Base-by-base conservation (phyloP, 2,113 vertebrate genomes). In the Hippolais icterina region DNA sequence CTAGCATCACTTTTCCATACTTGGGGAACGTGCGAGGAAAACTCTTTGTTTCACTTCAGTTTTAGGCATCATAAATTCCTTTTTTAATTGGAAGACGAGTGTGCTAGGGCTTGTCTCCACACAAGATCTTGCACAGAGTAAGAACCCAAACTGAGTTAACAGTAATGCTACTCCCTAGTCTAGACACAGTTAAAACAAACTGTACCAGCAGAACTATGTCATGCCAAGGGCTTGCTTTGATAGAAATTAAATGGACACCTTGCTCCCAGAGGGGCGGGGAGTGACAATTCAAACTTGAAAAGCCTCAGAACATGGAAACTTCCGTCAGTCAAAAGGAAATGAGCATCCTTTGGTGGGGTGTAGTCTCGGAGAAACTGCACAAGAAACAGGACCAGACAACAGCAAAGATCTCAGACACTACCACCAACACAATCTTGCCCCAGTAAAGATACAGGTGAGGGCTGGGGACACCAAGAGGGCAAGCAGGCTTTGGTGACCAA, bases 181-280 rank as follows among this genome's bases (percentile, higher is more conserved):
- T 81, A 83, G 79, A 93, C 92, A 88, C n/a, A 90, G 68, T 9
- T 90, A 85, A 95, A 96, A 82, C 65, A 91, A 92, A 74, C 78
- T 60, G 4, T 2, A 22, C 35, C 69, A n/a, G 33, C 16, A 71
- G 3, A 94, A 47, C 42, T 52, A 12, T 39, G 54, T 33, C 75
- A 68, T 19, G 31, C 39, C 74, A 54, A 57, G 28, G 22, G 16
- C 21, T 47, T 63, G n/a, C 65, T 95, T 31, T 71, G 70, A 74
- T 71, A 41, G 11, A 72, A 84, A 52, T 70, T 72, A 79, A 72
- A 65, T 1, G 2, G 49, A 41, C 77, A 82, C 22, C 57, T 87
- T 52, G 56, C 52, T 80, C 59, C 35, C 54, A 35, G 29, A 81
- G 19, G 37, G 33, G 52, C 20, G 41, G 57, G 49, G 70, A 64